Percentiles rank a stretch among this genome's conserved stretches.
phyloP scores from a whole-genome alignment of 2,797 vertebrate genomes.

The Enteromius fasciolatus region DNA sequence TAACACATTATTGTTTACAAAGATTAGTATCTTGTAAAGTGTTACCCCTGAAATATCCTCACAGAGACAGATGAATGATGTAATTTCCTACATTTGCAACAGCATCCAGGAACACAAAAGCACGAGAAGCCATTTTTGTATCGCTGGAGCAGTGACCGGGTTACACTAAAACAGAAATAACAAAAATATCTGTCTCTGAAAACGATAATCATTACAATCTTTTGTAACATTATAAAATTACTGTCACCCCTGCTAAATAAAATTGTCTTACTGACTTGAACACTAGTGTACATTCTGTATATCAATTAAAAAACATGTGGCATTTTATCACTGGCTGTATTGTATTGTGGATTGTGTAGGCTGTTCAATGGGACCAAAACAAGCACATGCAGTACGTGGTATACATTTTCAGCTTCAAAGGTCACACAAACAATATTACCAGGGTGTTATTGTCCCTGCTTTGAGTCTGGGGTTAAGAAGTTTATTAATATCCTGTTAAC shows the following conservation, averaged over 20 bases:
- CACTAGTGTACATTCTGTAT: background rate
- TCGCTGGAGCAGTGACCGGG: background rate
- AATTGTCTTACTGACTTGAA: background rate
- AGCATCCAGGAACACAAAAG: background rate
- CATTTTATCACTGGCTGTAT: background rate
- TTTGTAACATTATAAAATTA: background rate
- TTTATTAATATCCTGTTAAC: constrained; percentile 38
- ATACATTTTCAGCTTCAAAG: background rate
- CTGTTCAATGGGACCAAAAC: background rate
- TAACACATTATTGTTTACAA: too few relatives aligned
- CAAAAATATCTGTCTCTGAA: too few relatives aligned
- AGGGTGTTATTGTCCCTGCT: constrained; percentile 4
- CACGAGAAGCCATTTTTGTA: background rate
- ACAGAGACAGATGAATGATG: background rate
- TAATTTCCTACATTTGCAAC: background rate
- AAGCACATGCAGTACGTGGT: too few relatives aligned
- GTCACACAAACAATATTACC: background rate
- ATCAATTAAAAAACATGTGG: too few relatives aligned
- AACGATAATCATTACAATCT: background rate
- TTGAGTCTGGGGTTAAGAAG: background rate
- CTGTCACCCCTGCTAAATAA: background rate
- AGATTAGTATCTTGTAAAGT: too few relatives aligned
- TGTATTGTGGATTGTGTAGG: background rate
- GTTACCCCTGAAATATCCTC: background rate
- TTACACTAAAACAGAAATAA: too few relatives aligned